phyloP scores from a whole-genome alignment of 2,113 vertebrate species.

The Halcyon malimbica region DNA sequence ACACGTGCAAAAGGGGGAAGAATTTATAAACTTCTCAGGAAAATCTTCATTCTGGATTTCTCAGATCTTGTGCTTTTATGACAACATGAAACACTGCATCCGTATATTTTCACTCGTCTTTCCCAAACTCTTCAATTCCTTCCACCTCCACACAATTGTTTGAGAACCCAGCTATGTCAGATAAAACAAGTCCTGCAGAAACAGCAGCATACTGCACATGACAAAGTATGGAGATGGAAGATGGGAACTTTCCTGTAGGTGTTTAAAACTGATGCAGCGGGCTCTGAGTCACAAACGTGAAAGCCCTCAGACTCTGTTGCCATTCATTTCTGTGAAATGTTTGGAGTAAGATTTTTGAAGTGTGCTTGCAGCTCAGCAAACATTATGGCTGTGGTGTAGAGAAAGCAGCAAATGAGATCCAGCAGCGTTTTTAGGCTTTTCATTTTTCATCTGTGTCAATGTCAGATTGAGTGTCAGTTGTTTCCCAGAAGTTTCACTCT shows the following conservation, averaged over 20 bases:
- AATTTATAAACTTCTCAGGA: neutral
- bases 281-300: neutral
- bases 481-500: neutral
- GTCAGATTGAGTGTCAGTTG: neutral
- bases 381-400: neutral
- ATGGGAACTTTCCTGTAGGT: neutral
- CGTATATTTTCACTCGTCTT: neutral
- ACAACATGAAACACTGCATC: neutral
- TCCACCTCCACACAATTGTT: neutral
- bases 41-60: neutral
- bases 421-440: neutral
- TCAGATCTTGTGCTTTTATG: neutral
- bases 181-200: neutral
- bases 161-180: neutral
- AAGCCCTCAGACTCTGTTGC: neutral
- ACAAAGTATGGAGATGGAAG: neutral
- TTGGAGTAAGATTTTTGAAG: neutral
- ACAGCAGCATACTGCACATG: neutral
- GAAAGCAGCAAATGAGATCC: neutral
- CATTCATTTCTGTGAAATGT: neutral
- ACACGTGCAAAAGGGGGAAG: neutral
- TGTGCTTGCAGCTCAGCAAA: neutral
- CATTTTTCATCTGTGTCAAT: neutral
- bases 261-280: neutral
- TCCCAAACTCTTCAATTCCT: neutral